Percentiles rank a stretch among this genome's conserved stretches.
Conservation (phyloP, 2,797 vertebrate genomes). For the Parauchenoglanis punctatus region DNA sequence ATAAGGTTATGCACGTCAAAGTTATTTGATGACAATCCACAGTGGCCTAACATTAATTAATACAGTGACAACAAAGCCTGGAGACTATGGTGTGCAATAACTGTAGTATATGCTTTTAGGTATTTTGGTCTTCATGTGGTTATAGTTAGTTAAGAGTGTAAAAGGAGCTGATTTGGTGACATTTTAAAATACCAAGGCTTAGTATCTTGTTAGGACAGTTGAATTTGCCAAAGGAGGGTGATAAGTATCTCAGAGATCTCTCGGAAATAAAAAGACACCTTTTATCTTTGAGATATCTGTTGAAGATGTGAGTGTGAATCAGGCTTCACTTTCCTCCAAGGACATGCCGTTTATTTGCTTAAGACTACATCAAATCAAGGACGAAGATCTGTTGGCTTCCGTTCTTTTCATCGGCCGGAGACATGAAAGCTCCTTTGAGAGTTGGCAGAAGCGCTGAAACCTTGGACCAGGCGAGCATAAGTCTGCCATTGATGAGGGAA, state of each 20-base stretch:
- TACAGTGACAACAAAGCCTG: not conserved
- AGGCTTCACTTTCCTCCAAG: slow-evolving; percentile 19
- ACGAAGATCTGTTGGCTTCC: slow-evolving; percentile 34
- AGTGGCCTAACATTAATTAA: not conserved
- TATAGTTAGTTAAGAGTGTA: not conserved
- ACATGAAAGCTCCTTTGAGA: slow-evolving; percentile 47
- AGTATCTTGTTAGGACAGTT: not conserved
- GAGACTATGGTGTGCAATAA: not conserved
- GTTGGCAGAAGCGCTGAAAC: slow-evolving; percentile 43
- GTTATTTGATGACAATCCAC: not conserved
- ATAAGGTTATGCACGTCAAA: not conserved
- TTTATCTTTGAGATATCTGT: slow-evolving; percentile 22
- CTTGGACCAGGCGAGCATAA: slow-evolving; percentile 37
- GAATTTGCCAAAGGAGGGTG: not conserved
- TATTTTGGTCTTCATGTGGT: not conserved
- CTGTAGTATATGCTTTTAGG: not conserved
- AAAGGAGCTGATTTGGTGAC: not conserved
- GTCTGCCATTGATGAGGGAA: slow-evolving; percentile 41
- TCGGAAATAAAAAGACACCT: not conserved
- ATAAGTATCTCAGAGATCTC: not conserved
- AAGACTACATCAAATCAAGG: slow-evolving; percentile 30
- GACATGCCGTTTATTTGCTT: slow-evolving; percentile 22
- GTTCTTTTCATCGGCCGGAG: slow-evolving; percentile 26
- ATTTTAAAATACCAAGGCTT: not conserved
- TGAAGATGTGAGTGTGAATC: not conserved